phyloP scores from a whole-genome alignment of 2,113 vertebrate genomes.

The Gambusia affinis region DNA sequence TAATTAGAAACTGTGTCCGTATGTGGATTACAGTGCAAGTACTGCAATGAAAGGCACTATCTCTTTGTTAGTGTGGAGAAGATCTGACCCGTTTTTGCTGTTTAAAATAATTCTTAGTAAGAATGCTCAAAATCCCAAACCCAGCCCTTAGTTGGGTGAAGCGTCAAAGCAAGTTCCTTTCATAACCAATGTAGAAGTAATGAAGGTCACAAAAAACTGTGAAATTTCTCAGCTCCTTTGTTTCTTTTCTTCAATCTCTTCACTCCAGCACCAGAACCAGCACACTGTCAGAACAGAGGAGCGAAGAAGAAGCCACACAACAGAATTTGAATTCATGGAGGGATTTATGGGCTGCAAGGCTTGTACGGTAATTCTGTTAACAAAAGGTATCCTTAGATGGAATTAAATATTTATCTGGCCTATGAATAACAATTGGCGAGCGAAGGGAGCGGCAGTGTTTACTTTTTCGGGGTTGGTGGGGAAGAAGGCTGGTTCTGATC shows the following conservation, averaged over 20 bases:
- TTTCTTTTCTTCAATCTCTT: not conserved
- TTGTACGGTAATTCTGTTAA: constrained; percentile 85
- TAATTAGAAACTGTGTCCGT: too few species aligned
- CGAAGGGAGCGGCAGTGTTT: constrained; percentile 67
- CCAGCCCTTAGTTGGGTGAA: too few species aligned
- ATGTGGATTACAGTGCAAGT: too few species aligned
- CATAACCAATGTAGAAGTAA: not conserved
- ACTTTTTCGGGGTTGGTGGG: constrained; percentile 67
- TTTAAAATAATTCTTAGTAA: too few species aligned
- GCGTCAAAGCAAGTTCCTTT: too few species aligned
- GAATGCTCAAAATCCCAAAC: not conserved
- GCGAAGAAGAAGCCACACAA: constrained; percentile 13
- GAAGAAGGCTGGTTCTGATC: constrained; percentile 52
- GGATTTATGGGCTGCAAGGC: constrained; percentile 70
- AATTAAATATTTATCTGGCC: constrained; percentile 80
- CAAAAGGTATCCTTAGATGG: constrained; percentile 81
- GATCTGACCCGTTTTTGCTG: too few species aligned
- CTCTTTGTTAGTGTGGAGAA: too few species aligned
- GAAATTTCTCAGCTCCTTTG: not conserved
- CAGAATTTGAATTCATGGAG: constrained; percentile 78
- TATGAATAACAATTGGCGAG: constrained; percentile 83
- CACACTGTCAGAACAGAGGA: not conserved
- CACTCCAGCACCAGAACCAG: not conserved
- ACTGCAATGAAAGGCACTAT: too few species aligned
- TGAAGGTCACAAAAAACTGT: not conserved